Percentiles rank a stretch among this genome's conserved stretches.
phyloP scores from a whole-genome alignment of 2,888 invertebrate species.

The Lordiphosa andalusiaca region DNA sequence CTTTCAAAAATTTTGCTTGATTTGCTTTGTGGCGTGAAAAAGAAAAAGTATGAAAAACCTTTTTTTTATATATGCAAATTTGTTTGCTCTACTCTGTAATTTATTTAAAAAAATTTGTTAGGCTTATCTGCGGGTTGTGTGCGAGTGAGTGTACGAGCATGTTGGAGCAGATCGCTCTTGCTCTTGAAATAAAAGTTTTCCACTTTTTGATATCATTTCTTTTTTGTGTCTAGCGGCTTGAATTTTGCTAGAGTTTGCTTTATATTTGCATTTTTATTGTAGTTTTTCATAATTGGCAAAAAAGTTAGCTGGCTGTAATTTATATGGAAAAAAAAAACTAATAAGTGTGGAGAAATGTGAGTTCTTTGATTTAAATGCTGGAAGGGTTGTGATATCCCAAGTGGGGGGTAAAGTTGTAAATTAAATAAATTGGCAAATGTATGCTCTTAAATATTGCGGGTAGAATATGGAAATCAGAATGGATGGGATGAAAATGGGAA shows the following conservation, averaged over 20 bases:
- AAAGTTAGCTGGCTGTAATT: constrained; percentile 59
- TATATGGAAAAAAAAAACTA: constrained; percentile 65
- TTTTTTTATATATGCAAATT: constrained; percentile 66
- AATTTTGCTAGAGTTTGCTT: constrained; percentile 49
- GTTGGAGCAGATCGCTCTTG: background rate
- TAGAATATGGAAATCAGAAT: constrained; percentile 16
- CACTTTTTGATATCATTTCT: background rate
- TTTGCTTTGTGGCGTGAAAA: constrained; percentile 71
- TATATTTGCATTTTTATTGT: constrained; percentile 67
- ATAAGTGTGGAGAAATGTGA: constrained; percentile 55
- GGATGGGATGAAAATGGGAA: background rate
- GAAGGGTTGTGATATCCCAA: no score
- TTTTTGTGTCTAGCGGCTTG: constrained; percentile 49
- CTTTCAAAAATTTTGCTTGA: constrained; percentile 68
- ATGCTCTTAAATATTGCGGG: background rate
- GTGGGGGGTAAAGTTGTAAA: constrained; percentile 21
- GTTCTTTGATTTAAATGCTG: constrained; percentile 14
- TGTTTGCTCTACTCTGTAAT: constrained; percentile 74
- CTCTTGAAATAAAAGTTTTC: constrained; percentile 10
- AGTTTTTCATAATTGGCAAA: constrained; percentile 69
- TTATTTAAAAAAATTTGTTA: constrained; percentile 74
- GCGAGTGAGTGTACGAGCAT: constrained; percentile 26
- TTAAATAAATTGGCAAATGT: constrained; percentile 23
- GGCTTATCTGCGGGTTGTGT: constrained; percentile 59
- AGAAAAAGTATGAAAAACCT: constrained; percentile 36